phyloP scores from a whole-genome alignment of 2,113 vertebrate species.

The Panthera tigris region DNA sequence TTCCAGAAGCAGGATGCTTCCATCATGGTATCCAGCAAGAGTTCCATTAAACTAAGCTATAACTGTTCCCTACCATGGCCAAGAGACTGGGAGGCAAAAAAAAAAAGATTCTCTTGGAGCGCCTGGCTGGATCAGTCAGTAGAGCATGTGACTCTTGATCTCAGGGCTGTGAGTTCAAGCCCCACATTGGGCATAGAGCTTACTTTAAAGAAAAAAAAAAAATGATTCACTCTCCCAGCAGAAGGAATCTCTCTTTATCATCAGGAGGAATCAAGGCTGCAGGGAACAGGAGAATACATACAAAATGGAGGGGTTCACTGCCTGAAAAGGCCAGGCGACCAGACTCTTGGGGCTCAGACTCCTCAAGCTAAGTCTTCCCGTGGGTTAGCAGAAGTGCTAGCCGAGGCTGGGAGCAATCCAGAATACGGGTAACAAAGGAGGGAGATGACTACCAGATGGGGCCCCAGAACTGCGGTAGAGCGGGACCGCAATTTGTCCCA shows the following conservation, averaged over 20 bases:
- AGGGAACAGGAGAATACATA: not conserved
- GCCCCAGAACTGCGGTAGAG: not conserved
- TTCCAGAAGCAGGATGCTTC: not conserved
- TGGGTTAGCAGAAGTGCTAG: not conserved
- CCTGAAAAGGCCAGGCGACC: not conserved
- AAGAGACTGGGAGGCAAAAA: not conserved
- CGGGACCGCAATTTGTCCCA: no score
- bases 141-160: not conserved
- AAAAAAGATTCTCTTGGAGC: not conserved
- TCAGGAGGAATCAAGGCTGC: not conserved
- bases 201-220: not conserved
- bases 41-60: not conserved
- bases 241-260: not conserved
- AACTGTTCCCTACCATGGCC: not conserved
- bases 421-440: not conserved
- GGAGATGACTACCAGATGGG: not conserved
- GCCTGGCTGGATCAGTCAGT: not conserved
- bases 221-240: not conserved
- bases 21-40: no score
- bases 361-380: not conserved
- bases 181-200: not conserved
- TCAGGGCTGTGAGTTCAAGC: not conserved
- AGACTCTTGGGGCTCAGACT: not conserved
- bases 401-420: not conserved
- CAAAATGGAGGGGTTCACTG: not conserved